phyloP scores from a whole-genome alignment of 2,113 vertebrate genomes.

The Holacanthus passer region DNA sequence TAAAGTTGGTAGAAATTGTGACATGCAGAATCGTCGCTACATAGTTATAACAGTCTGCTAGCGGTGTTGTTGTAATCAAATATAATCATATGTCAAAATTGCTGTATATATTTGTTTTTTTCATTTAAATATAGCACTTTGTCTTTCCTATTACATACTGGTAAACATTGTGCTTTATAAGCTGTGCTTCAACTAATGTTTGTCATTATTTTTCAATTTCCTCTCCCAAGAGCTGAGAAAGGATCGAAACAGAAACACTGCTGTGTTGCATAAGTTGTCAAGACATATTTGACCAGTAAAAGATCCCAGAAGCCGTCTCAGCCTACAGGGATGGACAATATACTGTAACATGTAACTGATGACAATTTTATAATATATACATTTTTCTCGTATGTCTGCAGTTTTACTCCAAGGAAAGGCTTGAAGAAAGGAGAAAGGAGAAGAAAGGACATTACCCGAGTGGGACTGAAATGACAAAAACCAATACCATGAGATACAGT shows the following conservation, averaged over 20 bases:
- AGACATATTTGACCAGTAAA: background rate
- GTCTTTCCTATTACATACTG: background rate
- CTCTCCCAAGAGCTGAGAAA: background rate
- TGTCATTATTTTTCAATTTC: background rate
- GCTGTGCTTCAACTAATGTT: background rate
- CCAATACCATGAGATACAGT: background rate
- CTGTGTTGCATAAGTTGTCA: background rate
- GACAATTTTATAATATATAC: background rate
- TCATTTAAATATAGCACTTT: background rate
- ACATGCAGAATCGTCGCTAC: background rate
- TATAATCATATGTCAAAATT: background rate
- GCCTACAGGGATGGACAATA: background rate
- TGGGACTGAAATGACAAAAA: background rate
- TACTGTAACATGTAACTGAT: background rate
- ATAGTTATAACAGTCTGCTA: background rate
- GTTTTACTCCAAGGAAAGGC: background rate
- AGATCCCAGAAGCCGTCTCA: background rate
- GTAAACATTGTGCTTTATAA: background rate
- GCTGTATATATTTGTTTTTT: background rate
- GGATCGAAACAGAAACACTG: background rate
- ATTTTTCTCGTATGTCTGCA: background rate
- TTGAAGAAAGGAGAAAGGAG: too few species aligned
- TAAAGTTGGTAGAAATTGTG: background rate
- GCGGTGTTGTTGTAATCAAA: background rate
- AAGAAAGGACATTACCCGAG: background rate